Evolutionary conservation across 2,113 vertebrate genomes (phyloP).

Genomic region (Rynchops niger): DNA sequence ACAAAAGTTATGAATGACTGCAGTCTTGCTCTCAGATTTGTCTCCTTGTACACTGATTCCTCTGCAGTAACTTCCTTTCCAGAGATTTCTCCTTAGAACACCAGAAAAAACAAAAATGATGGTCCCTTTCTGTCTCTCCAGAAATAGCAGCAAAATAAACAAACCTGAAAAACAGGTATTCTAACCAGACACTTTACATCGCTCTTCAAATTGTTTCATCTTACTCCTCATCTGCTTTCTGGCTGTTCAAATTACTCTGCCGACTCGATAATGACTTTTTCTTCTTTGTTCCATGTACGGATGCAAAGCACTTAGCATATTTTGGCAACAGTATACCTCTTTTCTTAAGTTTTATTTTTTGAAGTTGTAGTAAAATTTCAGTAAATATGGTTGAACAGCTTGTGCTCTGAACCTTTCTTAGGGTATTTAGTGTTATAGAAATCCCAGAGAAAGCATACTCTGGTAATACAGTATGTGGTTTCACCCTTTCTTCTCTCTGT

Average conservation of each 20-base stretch:
- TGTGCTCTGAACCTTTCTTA: not conserved
- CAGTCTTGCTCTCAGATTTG: not conserved
- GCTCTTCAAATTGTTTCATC: not conserved
- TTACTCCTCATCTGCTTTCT: not conserved
- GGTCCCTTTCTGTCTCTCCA: not conserved
- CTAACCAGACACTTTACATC: not conserved
- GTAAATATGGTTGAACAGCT: not conserved
- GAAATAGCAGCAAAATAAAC: not conserved
- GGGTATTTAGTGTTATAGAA: not conserved
- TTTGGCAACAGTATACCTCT: not conserved
- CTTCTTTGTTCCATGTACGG: not conserved
- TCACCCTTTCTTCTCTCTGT: not conserved
- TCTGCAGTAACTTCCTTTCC: not conserved
- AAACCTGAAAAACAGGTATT: not conserved
- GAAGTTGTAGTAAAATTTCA: not conserved
- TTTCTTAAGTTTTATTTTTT: not conserved
- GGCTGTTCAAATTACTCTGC: not conserved
- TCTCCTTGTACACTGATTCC: not conserved
- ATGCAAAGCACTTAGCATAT: not conserved
- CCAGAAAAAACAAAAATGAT: not conserved
- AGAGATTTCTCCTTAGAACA: not conserved
- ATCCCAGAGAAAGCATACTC: not conserved
- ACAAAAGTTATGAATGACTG: not conserved
- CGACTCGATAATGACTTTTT: not conserved
- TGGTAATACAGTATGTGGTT: not conserved